Evolutionary conservation across 2,888 invertebrate species (phyloP).

Genomic region (Eupeodes latifasciatus): DNA sequence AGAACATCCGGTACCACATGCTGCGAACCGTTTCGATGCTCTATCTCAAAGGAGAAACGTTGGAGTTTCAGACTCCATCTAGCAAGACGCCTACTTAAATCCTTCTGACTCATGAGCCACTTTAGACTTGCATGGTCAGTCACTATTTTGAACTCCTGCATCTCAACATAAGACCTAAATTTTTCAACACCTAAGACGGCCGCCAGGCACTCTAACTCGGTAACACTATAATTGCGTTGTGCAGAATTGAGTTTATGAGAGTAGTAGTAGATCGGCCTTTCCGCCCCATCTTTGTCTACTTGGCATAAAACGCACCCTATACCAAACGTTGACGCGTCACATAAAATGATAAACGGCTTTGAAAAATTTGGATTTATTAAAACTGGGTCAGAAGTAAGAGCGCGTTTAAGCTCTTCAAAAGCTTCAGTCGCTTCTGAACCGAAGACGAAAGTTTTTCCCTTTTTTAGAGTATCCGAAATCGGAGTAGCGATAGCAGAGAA

Average conservation of each 20-base stretch:
- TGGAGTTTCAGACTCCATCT: no score
- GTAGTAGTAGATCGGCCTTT: slow-evolving; percentile 11
- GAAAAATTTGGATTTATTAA: slow-evolving; percentile 4
- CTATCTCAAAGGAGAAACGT: no score
- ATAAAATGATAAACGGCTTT: slow-evolving; percentile 10
- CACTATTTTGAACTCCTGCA: no score
- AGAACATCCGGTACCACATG: neutral
- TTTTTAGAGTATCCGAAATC: neutral
- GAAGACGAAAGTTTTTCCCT: neutral
- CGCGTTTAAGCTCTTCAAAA: neutral
- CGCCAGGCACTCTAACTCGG: neutral
- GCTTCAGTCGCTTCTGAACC: neutral
- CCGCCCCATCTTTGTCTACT: neutral
- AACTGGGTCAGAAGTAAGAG: neutral
- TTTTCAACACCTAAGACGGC: neutral
- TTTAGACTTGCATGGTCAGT: no score
- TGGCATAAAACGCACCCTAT: slow-evolving; percentile 11
- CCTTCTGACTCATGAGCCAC: no score
- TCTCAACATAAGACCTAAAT: no score
- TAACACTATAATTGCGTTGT: slow-evolving; percentile 7
- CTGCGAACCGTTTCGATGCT: no score
- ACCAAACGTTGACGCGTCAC: neutral
- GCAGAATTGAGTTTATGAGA: neutral
- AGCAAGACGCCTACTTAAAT: no score
- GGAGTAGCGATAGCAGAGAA: neutral